Base-by-base conservation (phyloP, 1,140 invertebrate genomes). In the Pemphigus obesinymphae region DNA sequence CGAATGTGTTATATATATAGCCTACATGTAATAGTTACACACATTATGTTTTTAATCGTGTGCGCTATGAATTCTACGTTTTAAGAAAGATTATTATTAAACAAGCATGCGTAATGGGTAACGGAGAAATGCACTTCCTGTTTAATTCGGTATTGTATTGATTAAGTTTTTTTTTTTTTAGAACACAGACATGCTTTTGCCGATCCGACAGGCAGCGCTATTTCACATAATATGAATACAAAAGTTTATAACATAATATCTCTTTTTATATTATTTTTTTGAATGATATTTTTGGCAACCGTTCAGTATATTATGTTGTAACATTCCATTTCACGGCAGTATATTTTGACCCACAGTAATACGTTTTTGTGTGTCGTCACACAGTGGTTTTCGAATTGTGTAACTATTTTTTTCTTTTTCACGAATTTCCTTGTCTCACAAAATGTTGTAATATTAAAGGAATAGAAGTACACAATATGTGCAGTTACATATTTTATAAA, bases 251-350 rank as follows among this genome's bases (percentile, higher is more conserved):
- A 66, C 61, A 43, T 37, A 45, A 37, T 43, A 70, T 70, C 11
- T 13, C 20, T 43, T 40, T 70, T 70, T 43, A 70, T 23, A 43
- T 70, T 23, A 26, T 70, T 43, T 45, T 43, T 70, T 58, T 37
- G 58, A 55, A 45, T 53, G 40, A 76, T 76, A 17, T 58, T 70
- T 26, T 23, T 76, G 73, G 73, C 73, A 76, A 26, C 20, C 5
- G 6, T 76, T 40, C 73, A 76, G 31, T 50, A 58, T 76, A n/a
- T n/a, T n/a, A n/a, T n/a, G n/a, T n/a, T n/a, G 50, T n/a, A 76
- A 17, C 50, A 58, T 76, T 76, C 45, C 72, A 34, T 55, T 58
- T 58, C 26, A 20, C 26, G 17, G 10, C 50, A 76, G 73, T 76
- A 23, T 40, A 58, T 55, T 76, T 40, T 23, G 17, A 37, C 31